Conservation (phyloP, 2,888 invertebrate species). For the Nebria salina region DNA sequence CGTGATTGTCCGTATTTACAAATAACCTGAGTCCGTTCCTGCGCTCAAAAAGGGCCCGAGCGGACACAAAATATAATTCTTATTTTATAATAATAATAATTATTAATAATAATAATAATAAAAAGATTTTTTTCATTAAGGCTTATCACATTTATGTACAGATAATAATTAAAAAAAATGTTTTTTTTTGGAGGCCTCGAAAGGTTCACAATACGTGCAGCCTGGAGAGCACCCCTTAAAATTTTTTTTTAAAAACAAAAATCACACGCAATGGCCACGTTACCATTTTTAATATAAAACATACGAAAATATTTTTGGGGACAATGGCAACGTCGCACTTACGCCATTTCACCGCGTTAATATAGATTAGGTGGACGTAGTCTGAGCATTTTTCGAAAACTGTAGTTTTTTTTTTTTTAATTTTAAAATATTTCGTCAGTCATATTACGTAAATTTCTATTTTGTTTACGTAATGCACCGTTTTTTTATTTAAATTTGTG, state of each 20-base stretch:
- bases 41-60: background rate
- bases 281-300: background rate
- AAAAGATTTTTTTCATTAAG: background rate
- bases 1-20: background rate
- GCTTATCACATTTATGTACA: constrained; percentile 1
- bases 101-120: background rate
- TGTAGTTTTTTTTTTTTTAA: background rate
- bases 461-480: constrained; percentile 13
- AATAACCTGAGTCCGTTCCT: background rate
- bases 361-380: background rate
- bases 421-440: background rate
- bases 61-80: constrained; percentile 1
- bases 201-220: background rate
- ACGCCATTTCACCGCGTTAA: constrained; percentile 1
- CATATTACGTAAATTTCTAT: background rate
- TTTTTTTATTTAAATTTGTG: constrained; percentile 43
- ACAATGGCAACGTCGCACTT: background rate
- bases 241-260: background rate
- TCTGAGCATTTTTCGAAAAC: background rate
- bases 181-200: background rate
- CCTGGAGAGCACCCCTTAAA: background rate
- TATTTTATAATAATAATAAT: background rate
- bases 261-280: constrained; percentile 1
- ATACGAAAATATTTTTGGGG: background rate
- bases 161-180: background rate